Conservation (phyloP, 2,797 vertebrate genomes). For the Bovichtus diacanthus region DNA sequence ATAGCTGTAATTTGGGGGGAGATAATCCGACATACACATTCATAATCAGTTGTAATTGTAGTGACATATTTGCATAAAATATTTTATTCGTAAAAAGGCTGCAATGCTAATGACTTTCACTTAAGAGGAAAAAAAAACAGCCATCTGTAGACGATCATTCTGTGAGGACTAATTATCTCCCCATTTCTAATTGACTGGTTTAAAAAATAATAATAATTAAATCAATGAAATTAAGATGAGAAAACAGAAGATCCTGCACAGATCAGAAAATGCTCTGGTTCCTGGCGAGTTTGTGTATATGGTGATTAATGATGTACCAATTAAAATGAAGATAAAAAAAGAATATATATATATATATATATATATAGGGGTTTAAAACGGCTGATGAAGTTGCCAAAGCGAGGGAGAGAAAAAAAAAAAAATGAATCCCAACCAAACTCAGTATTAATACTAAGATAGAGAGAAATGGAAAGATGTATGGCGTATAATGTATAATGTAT, state of each 20-base stretch:
- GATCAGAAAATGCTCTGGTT: neutral
- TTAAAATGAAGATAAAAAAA: constrained; percentile 7
- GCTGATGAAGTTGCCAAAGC: constrained; percentile 4
- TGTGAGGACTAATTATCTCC: constrained; percentile 56
- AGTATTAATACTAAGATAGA: no score
- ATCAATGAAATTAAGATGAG: neutral
- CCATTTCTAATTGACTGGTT: constrained; percentile 47
- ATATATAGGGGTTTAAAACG: no score
- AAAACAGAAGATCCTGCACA: neutral
- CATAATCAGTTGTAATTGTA: constrained; percentile 19
- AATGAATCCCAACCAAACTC: no score
- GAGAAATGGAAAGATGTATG: no score
- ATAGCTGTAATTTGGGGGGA: neutral
- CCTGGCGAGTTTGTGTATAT: neutral
- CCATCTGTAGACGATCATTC: constrained; percentile 53
- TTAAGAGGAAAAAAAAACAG: constrained; percentile 39
- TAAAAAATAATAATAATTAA: no score
- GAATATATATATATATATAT: no score
- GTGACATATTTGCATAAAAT: constrained; percentile 33
- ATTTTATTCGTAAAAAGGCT: constrained; percentile 16
- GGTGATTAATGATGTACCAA: constrained; percentile 23
- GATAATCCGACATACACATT: constrained; percentile 8
- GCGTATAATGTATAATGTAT: no score
- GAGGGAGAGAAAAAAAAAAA: no score
- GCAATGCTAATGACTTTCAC: constrained; percentile 25